Conservation (phyloP, 2,113 vertebrate genomes). For the Alouatta palliata region DNA sequence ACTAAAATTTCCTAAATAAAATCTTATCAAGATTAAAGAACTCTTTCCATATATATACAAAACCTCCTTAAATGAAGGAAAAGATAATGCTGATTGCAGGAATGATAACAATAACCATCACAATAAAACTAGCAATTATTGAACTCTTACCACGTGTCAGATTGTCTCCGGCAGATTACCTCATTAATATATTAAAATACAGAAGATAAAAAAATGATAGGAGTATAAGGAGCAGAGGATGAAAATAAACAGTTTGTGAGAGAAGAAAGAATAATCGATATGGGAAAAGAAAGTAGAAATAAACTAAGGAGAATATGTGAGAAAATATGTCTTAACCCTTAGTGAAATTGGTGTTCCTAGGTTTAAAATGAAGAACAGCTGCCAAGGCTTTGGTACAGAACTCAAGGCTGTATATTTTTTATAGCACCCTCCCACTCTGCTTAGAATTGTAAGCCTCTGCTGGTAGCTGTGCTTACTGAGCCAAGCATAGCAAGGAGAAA, state of each 20-base stretch:
- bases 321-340: neutral
- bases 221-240: neutral
- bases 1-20: neutral
- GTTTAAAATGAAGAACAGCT: neutral
- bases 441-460: neutral
- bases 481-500: constrained; percentile 53
- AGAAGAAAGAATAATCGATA: neutral
- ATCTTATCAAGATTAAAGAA: neutral
- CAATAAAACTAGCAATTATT: neutral
- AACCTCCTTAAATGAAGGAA: neutral
- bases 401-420: neutral
- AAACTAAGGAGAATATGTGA: neutral
- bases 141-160: neutral
- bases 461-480: neutral
- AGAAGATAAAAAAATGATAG: neutral
- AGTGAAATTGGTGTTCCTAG: neutral
- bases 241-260: neutral
- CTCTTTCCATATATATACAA: neutral
- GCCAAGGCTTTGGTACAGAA: neutral
- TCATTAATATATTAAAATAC: neutral
- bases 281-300: neutral
- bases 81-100: neutral
- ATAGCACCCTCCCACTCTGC: neutral
- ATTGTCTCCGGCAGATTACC: neutral
- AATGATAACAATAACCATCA: neutral